Evolutionary conservation across 2,113 vertebrate genomes (phyloP).

Genomic region (Lepidothrix coronata): DNA sequence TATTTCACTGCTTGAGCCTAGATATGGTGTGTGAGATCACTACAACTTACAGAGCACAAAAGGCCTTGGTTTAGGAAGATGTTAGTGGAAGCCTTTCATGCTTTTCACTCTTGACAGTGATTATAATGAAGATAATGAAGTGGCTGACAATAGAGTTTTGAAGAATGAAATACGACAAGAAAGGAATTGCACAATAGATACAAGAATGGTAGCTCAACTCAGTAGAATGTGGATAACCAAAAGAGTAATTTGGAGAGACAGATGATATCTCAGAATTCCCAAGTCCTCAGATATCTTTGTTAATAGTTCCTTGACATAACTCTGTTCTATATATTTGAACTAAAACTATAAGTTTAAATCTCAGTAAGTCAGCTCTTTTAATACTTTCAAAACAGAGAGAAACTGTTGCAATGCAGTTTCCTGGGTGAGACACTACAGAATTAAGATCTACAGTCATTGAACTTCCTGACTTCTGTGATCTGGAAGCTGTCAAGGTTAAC

Average conservation of each 20-base stretch:
- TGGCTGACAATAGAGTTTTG: conserved; percentile 4
- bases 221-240: neutral
- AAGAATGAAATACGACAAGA: neutral
- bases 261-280: neutral
- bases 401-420: neutral
- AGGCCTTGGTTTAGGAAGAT: neutral
- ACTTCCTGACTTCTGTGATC: neutral
- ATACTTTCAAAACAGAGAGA: neutral
- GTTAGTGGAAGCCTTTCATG: conserved; percentile 17
- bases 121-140: conserved; percentile 47
- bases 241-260: conserved; percentile 4
- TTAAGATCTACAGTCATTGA: neutral
- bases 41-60: neutral
- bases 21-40: neutral
- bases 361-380: neutral
- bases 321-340: neutral
- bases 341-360: neutral
- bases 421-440: neutral
- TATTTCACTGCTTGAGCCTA: neutral
- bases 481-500: conserved; percentile 4
- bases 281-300: neutral
- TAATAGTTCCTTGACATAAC: neutral
- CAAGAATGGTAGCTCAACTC: neutral
- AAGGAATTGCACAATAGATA: neutral
- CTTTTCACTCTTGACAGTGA: conserved; percentile 25